phyloP scores from a whole-genome alignment of 1,140 invertebrate genomes.

The Hesperophylax magnus region DNA sequence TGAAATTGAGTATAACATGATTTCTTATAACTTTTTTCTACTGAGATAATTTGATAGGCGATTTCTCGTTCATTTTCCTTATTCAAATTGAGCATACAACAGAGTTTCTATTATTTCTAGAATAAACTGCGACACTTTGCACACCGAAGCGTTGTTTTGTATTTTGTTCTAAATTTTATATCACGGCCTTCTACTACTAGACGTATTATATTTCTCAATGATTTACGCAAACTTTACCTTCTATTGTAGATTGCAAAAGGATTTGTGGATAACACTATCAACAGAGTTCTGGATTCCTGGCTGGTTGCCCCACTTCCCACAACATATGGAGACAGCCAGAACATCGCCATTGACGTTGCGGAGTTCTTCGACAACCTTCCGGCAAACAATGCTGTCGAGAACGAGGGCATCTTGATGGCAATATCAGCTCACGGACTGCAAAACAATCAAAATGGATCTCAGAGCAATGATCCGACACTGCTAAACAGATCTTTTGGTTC shows the following conservation, averaged over 20 bases:
- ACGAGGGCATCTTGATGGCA: slow-evolving; percentile 78
- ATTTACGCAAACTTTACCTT: slow-evolving; percentile 9
- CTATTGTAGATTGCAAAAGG: slow-evolving; percentile 73
- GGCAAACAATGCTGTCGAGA: slow-evolving; percentile 72
- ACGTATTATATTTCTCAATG: too few relatives aligned
- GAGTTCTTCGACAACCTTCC: slow-evolving; percentile 71
- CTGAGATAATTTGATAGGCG: too few relatives aligned
- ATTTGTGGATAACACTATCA: slow-evolving; percentile 81
- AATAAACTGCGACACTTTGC: too few relatives aligned
- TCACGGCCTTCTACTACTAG: too few relatives aligned
- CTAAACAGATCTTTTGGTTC: not conserved
- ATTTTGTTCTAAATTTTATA: too few relatives aligned
- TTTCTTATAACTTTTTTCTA: too few relatives aligned
- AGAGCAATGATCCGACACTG: not conserved
- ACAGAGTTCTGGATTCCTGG: slow-evolving; percentile 77
- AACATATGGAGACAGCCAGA: slow-evolving; percentile 62
- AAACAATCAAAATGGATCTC: slow-evolving; percentile 56
- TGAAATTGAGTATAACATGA: too few relatives aligned
- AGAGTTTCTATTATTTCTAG: too few relatives aligned
- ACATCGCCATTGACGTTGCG: slow-evolving; percentile 67
- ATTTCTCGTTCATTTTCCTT: too few relatives aligned
- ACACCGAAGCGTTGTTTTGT: too few relatives aligned
- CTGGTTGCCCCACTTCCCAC: slow-evolving; percentile 67
- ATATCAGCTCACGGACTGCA: slow-evolving; percentile 76
- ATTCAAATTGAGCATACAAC: too few relatives aligned